Base-by-base conservation (phyloP, 2,113 vertebrate species). In the Neodontobutis hainanensis region DNA sequence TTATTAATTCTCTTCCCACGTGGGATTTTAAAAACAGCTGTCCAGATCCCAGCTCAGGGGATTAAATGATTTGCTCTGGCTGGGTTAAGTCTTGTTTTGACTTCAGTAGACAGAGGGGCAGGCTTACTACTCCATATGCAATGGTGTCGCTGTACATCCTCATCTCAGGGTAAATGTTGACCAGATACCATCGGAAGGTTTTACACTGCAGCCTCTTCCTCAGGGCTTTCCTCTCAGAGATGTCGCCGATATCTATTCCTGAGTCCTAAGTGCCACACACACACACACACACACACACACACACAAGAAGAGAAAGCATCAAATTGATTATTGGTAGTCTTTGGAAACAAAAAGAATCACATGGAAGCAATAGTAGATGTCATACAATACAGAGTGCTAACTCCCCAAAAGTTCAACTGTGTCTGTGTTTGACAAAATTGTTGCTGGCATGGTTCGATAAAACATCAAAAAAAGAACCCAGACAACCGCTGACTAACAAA, bases 131-230 rank as follows among this genome's bases (percentile, higher is more conserved):
- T 45, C 97, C 97, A 0, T 99, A 99, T 75, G 96, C 96, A 0
- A 97, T 78, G 34, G 93, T 99, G 77, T 99, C 97, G 0, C 95
- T 94, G 76, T 99, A 98, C 95, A 96, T 97, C 81, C 96, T 95
- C 97, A 99, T 98, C 86, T 98, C 96, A 0, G 97, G 95, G 80
- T 99, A 99, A 76, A 98, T 95, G 14, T 94, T 98, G 89, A 98
- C 96, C 78, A 99, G 94, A 66, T 99, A 99, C 97, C 97, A 99
- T 10, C 95, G 92, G 69, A 99, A 99, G 5, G 96, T 98, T 91
- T 98, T 99, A 87, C 97, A 99, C 77, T 96, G 95, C 35, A 99
- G 93, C 77, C 94, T 94, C 40, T 98, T 99, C 86, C 97, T 94
- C 72, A 99, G 87, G 42, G 96, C 96, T 82, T 97, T 98, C 84